phyloP scores from a whole-genome alignment of 2,888 invertebrate genomes.

The Tenthredo mesomela region DNA sequence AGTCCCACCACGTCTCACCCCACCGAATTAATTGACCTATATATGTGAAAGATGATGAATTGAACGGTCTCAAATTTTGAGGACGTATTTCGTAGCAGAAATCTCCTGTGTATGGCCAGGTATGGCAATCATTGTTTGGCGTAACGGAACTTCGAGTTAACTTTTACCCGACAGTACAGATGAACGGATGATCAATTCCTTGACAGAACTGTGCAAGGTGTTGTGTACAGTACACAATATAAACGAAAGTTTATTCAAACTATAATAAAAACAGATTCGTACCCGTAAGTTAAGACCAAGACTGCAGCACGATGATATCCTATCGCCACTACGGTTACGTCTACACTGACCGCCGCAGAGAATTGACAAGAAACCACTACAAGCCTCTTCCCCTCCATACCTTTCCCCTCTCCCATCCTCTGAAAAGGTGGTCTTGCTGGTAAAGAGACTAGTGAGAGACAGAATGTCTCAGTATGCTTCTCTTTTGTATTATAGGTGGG shows the following conservation, averaged over 20 bases:
- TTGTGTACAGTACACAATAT: neutral
- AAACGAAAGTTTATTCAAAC: slow-evolving; percentile 11
- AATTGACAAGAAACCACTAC: slow-evolving; percentile 28
- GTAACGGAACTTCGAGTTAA: slow-evolving; percentile 19
- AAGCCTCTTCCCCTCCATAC: neutral
- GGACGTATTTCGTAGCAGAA: neutral
- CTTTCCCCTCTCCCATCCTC: neutral
- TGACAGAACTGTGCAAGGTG: neutral
- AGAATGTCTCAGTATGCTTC: neutral
- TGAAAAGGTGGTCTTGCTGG: slow-evolving; percentile 15
- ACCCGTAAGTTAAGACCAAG: slow-evolving; percentile 27
- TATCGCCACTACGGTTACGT: slow-evolving; percentile 38
- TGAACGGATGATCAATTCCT: neutral
- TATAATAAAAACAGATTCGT: slow-evolving; percentile 41
- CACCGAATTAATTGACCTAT: neutral
- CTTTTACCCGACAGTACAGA: slow-evolving; percentile 13
- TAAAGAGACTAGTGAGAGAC: slow-evolving; percentile 1
- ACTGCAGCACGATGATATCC: slow-evolving; percentile 36
- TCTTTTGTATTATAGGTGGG: neutral
- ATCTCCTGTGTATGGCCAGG: neutral
- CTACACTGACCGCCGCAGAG: slow-evolving; percentile 34
- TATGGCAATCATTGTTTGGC: neutral
- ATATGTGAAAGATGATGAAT: neutral
- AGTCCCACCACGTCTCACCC: no score
- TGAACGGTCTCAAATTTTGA: neutral